Percentiles rank a stretch among this genome's conserved stretches.
Conservation (phyloP, 1,140 invertebrate genomes). For the Aphaenogaster rudis region DNA sequence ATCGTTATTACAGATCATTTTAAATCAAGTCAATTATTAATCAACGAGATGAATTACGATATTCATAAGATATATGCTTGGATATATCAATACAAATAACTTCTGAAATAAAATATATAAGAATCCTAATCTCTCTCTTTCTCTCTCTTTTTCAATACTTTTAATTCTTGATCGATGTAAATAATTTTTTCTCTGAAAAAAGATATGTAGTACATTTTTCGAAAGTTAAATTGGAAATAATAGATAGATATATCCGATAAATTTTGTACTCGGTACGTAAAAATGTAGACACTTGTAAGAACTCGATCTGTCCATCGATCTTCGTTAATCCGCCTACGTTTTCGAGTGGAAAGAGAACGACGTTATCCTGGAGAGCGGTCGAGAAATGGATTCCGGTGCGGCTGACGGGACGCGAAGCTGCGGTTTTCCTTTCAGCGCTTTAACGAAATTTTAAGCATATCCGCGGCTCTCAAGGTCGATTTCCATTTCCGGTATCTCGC, state of each 20-base stretch:
- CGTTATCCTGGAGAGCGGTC: constrained; percentile 26
- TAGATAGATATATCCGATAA: constrained; percentile 15
- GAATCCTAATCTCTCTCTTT: background rate
- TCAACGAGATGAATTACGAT: constrained; percentile 19
- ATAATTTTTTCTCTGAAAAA: background rate
- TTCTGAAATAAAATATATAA: background rate
- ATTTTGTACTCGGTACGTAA: background rate
- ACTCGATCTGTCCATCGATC: background rate
- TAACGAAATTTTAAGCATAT: constrained; percentile 62
- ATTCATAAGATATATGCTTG: background rate
- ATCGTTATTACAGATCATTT: background rate
- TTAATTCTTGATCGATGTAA: constrained; percentile 17
- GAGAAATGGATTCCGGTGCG: constrained; percentile 47
- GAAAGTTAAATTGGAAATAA: constrained; percentile 28
- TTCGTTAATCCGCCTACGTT: constrained; percentile 30
- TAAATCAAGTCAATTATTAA: background rate
- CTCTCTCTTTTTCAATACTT: background rate
- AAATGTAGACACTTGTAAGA: background rate
- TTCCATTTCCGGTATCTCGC: constrained; percentile 65
- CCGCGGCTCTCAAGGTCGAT: constrained; percentile 46
- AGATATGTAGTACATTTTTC: background rate
- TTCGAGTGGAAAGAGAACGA: background rate
- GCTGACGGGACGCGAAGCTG: background rate
- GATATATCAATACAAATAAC: background rate
- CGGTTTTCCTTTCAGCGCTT: constrained; percentile 43